A percentile compares a stretch with the other conserved stretches of the same genome.
Evolutionary conservation across 2,113 vertebrate genomes (phyloP).

Genomic region (Motacilla tschutschensis): DNA sequence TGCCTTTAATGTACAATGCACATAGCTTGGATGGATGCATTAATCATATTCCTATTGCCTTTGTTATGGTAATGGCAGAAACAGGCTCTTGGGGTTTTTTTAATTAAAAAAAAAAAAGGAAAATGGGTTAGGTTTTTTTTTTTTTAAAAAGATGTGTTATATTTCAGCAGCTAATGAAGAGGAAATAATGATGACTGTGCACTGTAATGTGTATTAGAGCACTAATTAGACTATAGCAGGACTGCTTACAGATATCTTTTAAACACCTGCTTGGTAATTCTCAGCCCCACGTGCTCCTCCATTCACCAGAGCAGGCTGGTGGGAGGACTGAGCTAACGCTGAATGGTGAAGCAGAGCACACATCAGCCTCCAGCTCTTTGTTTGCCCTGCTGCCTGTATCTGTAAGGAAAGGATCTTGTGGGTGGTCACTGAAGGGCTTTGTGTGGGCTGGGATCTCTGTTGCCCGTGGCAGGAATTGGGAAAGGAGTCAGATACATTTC

Average conservation of each 20-base stretch:
- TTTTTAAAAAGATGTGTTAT: constrained; percentile 16
- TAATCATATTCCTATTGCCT: constrained; percentile 36
- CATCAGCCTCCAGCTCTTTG: neutral
- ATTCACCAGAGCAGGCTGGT: constrained; percentile 31
- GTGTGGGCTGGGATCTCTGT: neutral
- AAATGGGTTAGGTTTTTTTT: neutral
- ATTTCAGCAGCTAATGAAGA: constrained; percentile 69
- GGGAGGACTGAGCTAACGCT: constrained; percentile 5
- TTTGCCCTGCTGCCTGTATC: neutral
- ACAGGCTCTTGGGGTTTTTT: neutral
- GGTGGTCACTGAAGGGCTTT: neutral
- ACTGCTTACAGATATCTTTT: constrained; percentile 68
- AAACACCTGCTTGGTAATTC: constrained; percentile 71
- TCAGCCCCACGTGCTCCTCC: constrained; percentile 33
- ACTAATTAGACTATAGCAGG: constrained; percentile 65
- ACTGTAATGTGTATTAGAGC: constrained; percentile 56
- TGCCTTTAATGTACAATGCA: constrained; percentile 11
- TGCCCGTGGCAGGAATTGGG: fast-evolving
- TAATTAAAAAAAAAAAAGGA: neutral
- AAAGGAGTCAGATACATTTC: fast-evolving
- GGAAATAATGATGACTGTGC: constrained; percentile 71
- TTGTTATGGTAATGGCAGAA: constrained; percentile 18
- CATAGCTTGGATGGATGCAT: constrained; percentile 30
- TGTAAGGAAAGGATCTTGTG: neutral
- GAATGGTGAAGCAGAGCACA: neutral